Base-by-base conservation (phyloP, 1,140 invertebrate genomes). In the Leptinotarsa defecta region DNA sequence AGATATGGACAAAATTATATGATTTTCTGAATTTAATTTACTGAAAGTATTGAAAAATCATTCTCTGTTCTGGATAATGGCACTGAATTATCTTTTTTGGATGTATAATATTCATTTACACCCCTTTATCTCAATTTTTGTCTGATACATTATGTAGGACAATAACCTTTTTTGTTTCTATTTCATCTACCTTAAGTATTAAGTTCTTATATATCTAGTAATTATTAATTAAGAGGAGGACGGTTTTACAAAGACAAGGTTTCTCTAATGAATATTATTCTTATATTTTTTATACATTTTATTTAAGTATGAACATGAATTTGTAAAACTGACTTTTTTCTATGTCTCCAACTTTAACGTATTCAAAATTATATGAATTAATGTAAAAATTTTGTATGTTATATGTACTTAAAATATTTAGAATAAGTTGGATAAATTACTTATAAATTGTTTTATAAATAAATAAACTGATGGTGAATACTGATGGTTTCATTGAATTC, bases 391-490 rank as follows among this genome's bases (percentile, higher is more conserved):
- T 80, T 82, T 81, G 78, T 82, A 81, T 80, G 78, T 80, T 80
- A 79, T 73, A 79, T 82, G 78, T 81, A 81, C 80, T 80, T 82
- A 79, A 76, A 74, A 77, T 80, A 78, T 75, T 80, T 78, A 75
- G 75, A 71, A 80, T 81, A 80, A 81, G 80, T 81, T 81, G 77
- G 73, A 75, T 75, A 76, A 72, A 72, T 72, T 76, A 77, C 78
- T 82, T 81, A 79, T 80, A 69, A 81, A 79, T 81, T 82, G 81
- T 82, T 82, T 82, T 82, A 79, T 82, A 82, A 82, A 82, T 82
- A 82, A 82, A 82, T 34, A 74, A 77, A 43, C 34, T 2, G 1
- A 43, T 43, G 24, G 24, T 27, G 34, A 74, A 73, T 73, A 76
- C 34, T 43, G 34, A 43, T 43, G 34, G 34, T 43, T 43, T 43